Evolutionary conservation across 1,140 invertebrate genomes (phyloP), one percentile per base, ranked within the genome.

Genomic region (Campodea augens): DNA sequence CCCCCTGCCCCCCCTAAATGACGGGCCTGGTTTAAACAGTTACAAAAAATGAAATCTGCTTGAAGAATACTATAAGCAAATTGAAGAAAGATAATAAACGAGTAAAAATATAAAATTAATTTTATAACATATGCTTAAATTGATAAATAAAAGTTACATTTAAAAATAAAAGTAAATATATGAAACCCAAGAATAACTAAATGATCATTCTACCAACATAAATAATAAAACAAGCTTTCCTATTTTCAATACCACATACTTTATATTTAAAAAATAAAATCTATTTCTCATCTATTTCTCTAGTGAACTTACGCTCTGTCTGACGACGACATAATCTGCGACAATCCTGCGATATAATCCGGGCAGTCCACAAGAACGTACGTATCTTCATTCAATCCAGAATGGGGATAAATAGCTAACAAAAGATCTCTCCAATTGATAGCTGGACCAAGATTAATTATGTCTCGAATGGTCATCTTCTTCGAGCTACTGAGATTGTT

Each of bases 361-460:
- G 61, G 52, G 10, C 69, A 71, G 2, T 64, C 58, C 1, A 73
- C 59, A 18, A 74, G 55, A 4, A 76, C 59, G 51, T 71, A 60
- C 0, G 71, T 72, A 4, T 59, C 56, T 36, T 67, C 64, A 21
- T 62, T 61, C 7, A 75, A 60, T 24, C 59, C 61, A 4, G 60
- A 61, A 41, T 65, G 57, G 13, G 65, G 65, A 55, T 71, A 75
- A 57, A 74, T 67, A 4, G 64, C 60, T 25, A 59, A 58, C 10
- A 77, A 58, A 32, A 75, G 65, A 43, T 70, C 64, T 18, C 60
- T 51, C 54, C 73, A 65, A 61, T 61, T 58, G 55, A 71, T 60
- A 38, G 62, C 58, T 38, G 57, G 55, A n/a, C 63, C 64, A 41
- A 60, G 56, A 5, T 53, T 48, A 45, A 61, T 62, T 3, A 71